A percentile compares a stretch with the other conserved stretches of the same genome.
These are phyloP conservation scores for Myocastor coypus DNA, from an alignment of 2,113 vertebrate species.

Conservation along the genomic window DNA sequence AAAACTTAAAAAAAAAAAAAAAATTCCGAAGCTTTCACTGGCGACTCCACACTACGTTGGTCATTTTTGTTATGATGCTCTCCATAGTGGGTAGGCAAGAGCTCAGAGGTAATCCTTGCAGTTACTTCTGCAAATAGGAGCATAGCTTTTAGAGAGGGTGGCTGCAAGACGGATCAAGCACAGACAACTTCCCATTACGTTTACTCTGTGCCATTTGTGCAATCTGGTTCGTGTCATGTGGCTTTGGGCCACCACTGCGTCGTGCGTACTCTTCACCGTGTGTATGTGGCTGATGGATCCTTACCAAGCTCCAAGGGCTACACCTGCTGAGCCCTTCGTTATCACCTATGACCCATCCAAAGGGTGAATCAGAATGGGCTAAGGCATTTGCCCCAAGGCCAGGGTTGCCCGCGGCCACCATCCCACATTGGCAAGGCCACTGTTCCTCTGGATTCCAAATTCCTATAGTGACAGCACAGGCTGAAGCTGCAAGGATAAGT, in stretches of 20 bases:
- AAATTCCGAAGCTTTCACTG: neutral
- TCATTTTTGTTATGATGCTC: neutral
- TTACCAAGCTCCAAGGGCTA: neutral
- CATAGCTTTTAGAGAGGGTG: neutral
- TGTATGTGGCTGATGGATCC: neutral
- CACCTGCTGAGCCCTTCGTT: neutral
- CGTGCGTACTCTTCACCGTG: neutral
- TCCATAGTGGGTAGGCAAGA: neutral
- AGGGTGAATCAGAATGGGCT: neutral
- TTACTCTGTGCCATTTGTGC: neutral
- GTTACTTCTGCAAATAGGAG: neutral
- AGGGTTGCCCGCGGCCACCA: conserved; percentile 46
- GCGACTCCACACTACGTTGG: neutral
- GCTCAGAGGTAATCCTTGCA: neutral
- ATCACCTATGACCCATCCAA: neutral
- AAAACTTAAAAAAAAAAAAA: conserved; percentile 2
- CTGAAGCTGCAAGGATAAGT: conserved; percentile 19
- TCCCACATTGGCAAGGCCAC: neutral
- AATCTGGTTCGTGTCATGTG: neutral
- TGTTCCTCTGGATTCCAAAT: conserved; percentile 12
- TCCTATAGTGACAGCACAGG: conserved; percentile 47
- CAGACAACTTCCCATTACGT: neutral
- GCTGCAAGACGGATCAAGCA: neutral
- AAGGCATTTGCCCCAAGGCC: neutral
- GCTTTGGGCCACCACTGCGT: neutral